Evolutionary conservation across 1,140 invertebrate species (phyloP).

Genomic region (Hydropsyche tenuis): DNA sequence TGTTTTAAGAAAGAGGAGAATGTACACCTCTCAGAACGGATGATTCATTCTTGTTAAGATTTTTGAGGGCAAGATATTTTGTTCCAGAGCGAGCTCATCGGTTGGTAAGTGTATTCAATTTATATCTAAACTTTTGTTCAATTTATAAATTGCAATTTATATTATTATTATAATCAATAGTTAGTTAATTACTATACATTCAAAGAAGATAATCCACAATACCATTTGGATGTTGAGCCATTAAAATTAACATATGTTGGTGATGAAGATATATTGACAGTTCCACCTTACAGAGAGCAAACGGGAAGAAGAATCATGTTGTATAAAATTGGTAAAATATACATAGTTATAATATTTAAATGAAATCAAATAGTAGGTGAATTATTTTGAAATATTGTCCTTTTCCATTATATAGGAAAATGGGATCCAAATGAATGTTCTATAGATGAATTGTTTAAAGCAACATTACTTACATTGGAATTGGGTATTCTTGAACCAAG

Average conservation of each 20-base stretch:
- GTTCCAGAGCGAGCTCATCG: constrained; percentile 79
- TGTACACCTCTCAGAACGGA: constrained; percentile 79
- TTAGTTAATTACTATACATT: constrained; percentile 78
- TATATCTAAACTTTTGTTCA: background rate
- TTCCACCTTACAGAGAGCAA: constrained; percentile 77
- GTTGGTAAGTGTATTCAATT: constrained; percentile 66
- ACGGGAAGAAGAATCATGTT: constrained; percentile 71
- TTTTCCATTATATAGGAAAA: constrained; percentile 61
- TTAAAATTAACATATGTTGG: constrained; percentile 71
- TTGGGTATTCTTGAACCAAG: constrained; percentile 75
- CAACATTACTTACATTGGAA: constrained; percentile 73
- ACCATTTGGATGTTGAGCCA: constrained; percentile 72
- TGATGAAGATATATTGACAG: constrained; percentile 72
- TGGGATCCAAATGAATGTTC: constrained; percentile 74
- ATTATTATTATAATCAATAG: constrained; percentile 56
- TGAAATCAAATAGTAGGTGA: background rate
- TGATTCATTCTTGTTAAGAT: constrained; percentile 81
- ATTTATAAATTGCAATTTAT: constrained; percentile 27
- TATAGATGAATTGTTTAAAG: constrained; percentile 76
- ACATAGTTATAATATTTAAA: constrained; percentile 7
- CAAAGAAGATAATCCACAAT: constrained; percentile 73
- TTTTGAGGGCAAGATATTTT: constrained; percentile 83
- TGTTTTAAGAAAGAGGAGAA: constrained; percentile 71
- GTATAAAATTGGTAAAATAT: constrained; percentile 67
- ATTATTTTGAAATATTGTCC: constrained; percentile 6